Evolutionary conservation across 2,797 vertebrate genomes (phyloP), one percentile per base, ranked within the genome.

Genomic region (Tadarida brasiliensis): DNA sequence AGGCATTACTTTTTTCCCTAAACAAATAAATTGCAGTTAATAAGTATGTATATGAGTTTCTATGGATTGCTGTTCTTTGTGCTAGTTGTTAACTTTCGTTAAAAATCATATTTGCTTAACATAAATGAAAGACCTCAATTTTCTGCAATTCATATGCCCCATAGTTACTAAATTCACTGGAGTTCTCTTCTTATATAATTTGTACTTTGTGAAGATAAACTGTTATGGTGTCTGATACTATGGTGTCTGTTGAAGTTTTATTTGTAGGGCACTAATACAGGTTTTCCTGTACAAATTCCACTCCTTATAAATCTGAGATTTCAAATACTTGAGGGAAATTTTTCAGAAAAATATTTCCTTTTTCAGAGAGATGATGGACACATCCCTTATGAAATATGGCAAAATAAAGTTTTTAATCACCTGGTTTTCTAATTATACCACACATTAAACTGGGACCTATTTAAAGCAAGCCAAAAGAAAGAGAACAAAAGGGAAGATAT

Each of bases 381-480:
- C 65, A 65, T 57, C 19, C 76, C 28, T 70, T 83, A 20, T 85
- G 61, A 80, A 84, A 82, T 83, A 10, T 70, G 33, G n/a, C 2
- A 22, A 87, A 90, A 92, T 47, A 82, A 68, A 83, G 10, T 67
- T 88, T 77, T 87, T 22, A 81, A 28, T 51, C 5, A 63, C 16
- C 65, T 93, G 16, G 3, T 83, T 94, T 94, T 78, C 51, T 85
- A 74, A 76, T 89, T 76, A 74, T 24, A 70, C 65, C 39, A 89
- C 24, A 76, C 3, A 76, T 61, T 87, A 77, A 86, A 28, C 56
- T 94, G 30, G 14, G 8, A 84, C 7, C 0, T 59, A 57, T 80
- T 80, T 89, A 78, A 61, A 93, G 33, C 24, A 90, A 81, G 49
- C 4, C 10, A 26, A 92, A 94, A 24, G 26, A 20, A 81, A 71